phyloP scores from a whole-genome alignment of 2,888 invertebrate species.

The Megalurothrips usitatus region DNA sequence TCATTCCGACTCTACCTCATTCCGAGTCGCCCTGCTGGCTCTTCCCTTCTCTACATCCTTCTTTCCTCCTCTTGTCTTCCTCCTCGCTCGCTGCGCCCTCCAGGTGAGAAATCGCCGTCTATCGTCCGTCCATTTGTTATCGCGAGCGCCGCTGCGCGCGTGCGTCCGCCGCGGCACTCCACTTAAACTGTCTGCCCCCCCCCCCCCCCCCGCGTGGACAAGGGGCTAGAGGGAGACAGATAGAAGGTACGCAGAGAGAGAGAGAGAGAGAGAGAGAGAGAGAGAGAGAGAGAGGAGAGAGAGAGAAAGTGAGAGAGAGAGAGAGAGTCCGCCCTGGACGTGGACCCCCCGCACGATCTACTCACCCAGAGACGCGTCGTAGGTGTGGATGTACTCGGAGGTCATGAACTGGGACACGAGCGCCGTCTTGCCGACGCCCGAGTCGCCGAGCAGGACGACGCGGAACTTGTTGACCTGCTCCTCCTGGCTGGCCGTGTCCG shows the following conservation, averaged over 20 bases:
- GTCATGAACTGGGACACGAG: constrained; percentile 92
- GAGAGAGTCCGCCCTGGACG: too few relatives aligned
- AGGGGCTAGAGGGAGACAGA: too few relatives aligned
- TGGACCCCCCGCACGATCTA: too few relatives aligned
- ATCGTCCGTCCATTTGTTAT: not conserved
- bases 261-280: too few relatives aligned
- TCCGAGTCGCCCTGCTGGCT: not conserved
- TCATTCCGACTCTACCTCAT: not conserved
- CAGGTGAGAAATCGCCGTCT: not conserved
- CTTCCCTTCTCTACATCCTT: not conserved
- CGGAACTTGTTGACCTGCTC: constrained; percentile 52
- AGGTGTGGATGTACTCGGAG: constrained; percentile 92
- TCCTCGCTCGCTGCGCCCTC: not conserved
- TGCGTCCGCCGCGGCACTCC: too few relatives aligned
- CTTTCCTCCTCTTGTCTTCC: not conserved
- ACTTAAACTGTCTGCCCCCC: too few relatives aligned
- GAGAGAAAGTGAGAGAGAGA: too few relatives aligned
- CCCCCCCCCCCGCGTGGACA: too few relatives aligned
- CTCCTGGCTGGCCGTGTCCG: constrained; percentile 68
- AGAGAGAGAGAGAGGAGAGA: too few relatives aligned
- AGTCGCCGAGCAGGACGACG: constrained; percentile 55
- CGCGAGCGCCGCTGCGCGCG: too few relatives aligned
- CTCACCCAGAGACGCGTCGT: constrained; percentile 85
- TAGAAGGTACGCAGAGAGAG: too few relatives aligned
- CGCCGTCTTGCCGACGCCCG: constrained; percentile 87